Conservation (phyloP, 2,113 vertebrate species). For the Antechinus flavipes region DNA sequence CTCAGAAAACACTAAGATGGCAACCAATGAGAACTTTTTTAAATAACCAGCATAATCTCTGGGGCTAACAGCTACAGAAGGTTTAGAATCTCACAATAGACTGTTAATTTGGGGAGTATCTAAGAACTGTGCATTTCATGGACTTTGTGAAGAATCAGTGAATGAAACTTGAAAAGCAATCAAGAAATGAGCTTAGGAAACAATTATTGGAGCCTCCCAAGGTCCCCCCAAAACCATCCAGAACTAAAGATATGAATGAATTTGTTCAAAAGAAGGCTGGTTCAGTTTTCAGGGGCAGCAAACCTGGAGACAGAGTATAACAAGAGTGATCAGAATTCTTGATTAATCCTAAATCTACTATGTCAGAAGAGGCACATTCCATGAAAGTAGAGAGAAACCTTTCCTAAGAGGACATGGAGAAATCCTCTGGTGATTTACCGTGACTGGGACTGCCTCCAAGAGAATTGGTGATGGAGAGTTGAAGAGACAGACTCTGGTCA, state of each 20-base stretch:
- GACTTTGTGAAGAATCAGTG: neutral
- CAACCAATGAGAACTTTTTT: neutral
- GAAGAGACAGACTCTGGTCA: neutral
- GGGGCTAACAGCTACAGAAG: neutral
- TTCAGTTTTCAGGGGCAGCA: neutral
- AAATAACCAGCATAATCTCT: neutral
- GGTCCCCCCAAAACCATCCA: neutral
- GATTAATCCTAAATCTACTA: neutral
- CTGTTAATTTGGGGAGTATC: neutral
- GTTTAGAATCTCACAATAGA: neutral
- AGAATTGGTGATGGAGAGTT: neutral
- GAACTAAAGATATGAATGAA: neutral
- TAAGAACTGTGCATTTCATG: neutral
- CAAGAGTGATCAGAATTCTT: neutral
- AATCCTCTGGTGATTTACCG: neutral
- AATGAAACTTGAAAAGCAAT: neutral
- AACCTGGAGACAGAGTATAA: neutral
- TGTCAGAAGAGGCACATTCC: neutral
- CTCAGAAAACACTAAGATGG: neutral
- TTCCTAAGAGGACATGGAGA: neutral
- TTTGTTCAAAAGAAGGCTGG: neutral
- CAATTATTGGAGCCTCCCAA: neutral
- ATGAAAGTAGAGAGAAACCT: too few relatives aligned
- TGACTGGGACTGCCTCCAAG: neutral
- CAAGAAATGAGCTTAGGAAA: neutral